phyloP scores from a whole-genome alignment of 2,797 vertebrate species.

The Leptatherina wallacei region DNA sequence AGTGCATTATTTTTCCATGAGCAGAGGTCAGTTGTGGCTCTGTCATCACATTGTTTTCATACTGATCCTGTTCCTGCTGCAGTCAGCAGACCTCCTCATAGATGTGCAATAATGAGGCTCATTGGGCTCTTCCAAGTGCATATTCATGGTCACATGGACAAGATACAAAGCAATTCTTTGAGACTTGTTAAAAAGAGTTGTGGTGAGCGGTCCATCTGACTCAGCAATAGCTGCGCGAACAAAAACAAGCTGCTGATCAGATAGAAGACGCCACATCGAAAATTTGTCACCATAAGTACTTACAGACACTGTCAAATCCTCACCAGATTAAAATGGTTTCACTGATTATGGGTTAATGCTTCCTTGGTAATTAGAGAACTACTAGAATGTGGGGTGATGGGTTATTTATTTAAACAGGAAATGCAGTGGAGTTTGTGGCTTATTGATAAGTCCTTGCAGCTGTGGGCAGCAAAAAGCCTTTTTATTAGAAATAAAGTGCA shows the following conservation, averaged over 20 bases:
- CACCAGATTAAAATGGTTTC: slow-evolving; percentile 45
- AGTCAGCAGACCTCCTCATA: slow-evolving; percentile 71
- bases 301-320: slow-evolving; percentile 51
- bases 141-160: slow-evolving; percentile 48
- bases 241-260: slow-evolving; percentile 69
- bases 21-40: slow-evolving; percentile 58
- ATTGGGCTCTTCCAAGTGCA: slow-evolving; percentile 31
- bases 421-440: slow-evolving; percentile 35
- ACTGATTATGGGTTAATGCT: slow-evolving; percentile 45
- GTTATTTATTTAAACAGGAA: slow-evolving; percentile 60
- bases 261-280: slow-evolving; percentile 52
- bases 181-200: slow-evolving; percentile 55
- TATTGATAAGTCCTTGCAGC: slow-evolving; percentile 16
- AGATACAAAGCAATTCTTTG: slow-evolving; percentile 54
- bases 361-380: slow-evolving; percentile 27
- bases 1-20: slow-evolving; percentile 33
- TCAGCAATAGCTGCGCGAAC: slow-evolving; percentile 58
- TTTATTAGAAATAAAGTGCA: slow-evolving; percentile 13
- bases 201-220: slow-evolving; percentile 57
- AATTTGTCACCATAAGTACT: slow-evolving; percentile 57
- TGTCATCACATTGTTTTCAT: slow-evolving; percentile 63
- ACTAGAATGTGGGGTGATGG: slow-evolving; percentile 51
- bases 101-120: slow-evolving; percentile 45
- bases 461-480: slow-evolving; percentile 4
- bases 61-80: slow-evolving; percentile 46